Base-by-base conservation (phyloP, 2,113 vertebrate species). In the Periophthalmus modestus region DNA sequence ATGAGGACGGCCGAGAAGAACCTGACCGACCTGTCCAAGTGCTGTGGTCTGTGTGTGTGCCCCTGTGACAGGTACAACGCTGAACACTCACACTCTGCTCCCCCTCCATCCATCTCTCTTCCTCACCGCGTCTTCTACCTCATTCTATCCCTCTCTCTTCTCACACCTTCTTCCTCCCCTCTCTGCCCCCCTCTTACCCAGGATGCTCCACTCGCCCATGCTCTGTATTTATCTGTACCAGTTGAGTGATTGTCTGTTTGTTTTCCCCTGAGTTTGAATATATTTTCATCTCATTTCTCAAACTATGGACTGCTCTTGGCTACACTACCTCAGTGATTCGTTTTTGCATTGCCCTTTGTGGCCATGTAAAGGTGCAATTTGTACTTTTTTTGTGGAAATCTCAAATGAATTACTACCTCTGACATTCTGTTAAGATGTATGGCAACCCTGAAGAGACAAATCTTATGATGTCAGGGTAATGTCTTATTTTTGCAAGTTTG, bases 1-100 rank as follows among this genome's bases (percentile, higher is more conserved):
- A 97, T 98, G 98, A 95, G 84, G 75, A 92, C 95, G 87, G 96
- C 98, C 58, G 97, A 99, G 92, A 99, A 95, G 88, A 97, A 97
- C 78, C 91, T 98, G 82, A 98, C 95, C 2, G 97, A 98, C 77
- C 96, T 99, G 75, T 96, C 95, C 77, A 98, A 97, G 78, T 99
- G 98, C 84, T 99, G 97, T 79, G 98, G 97, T 12, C 91, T 99
- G 68, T 99, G 98, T 82, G 94, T 98, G 68, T 99, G 97, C 87
- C 97, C 97, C 72, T 98, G 97, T 87, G 94, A 96, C 91, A 96
- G 96, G 98, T 99, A 87, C 12, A 28, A 34, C 3, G 21, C 28
- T 28, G 28, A 28, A 21, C 39, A 11, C 43, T 72, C 66, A 65
- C 21, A 11, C 57, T 66, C 62, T 6, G 54, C 61, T 58, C 48